These are phyloP conservation scores for Heliconius himera DNA, from an alignment of 1,140 invertebrate species.

Conservation along the genomic window DNA sequence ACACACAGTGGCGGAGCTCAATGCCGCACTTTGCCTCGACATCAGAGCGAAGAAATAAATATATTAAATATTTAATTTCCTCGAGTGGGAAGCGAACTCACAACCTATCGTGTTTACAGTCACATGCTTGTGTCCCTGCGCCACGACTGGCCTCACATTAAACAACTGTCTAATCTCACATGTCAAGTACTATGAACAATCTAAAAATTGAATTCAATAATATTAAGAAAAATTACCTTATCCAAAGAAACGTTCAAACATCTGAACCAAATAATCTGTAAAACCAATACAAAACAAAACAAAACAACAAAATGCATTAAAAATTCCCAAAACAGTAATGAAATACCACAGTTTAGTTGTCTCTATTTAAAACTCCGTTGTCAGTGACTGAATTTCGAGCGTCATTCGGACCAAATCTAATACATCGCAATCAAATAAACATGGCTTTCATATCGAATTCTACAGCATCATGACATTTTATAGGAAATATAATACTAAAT, in stretches of 20 bases:
- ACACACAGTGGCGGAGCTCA: no score
- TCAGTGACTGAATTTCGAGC: conserved; percentile 59
- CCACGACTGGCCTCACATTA: no score
- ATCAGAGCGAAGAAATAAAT: no score
- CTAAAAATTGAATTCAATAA: no score
- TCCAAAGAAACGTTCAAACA: neutral
- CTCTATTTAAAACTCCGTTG: conserved; percentile 44
- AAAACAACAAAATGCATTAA: conserved; percentile 12
- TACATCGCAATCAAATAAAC: conserved; percentile 74
- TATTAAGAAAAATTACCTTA: neutral
- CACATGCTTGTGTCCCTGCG: no score
- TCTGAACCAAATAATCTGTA: neutral
- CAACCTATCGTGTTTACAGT: no score
- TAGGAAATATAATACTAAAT: conserved; percentile 28
- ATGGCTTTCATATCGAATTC: conserved; percentile 57
- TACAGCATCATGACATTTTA: conserved; percentile 40
- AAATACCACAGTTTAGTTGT: conserved; percentile 38
- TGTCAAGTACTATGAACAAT: no score
- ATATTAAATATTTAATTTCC: no score
- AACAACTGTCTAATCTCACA: no score
- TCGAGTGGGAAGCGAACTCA: no score
- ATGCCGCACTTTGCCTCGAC: no score
- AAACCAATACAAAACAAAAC: neutral
- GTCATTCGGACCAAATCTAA: conserved; percentile 64
- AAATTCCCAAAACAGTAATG: conserved; percentile 32